A percentile compares a stretch with the other conserved stretches of the same genome.
These are phyloP conservation scores for Paramormyrops hopkinsi DNA, from an alignment of 2,797 vertebrate species.

Conservation along the genomic window DNA sequence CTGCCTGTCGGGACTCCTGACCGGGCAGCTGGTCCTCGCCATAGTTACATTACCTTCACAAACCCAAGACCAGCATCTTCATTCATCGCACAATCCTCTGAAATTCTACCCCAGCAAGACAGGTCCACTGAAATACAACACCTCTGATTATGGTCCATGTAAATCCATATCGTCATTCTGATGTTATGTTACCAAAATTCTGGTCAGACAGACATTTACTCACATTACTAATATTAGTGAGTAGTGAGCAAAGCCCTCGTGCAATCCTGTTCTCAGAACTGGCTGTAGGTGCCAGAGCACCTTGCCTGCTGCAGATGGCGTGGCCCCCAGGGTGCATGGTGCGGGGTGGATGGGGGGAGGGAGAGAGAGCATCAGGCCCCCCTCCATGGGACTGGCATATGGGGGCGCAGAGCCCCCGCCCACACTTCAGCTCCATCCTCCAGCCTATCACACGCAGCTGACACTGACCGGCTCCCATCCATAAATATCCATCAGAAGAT, in stretches of 20 bases:
- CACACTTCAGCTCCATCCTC: constrained; percentile 5
- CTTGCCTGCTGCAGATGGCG: constrained; percentile 42
- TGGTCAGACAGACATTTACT: neutral
- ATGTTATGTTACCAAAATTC: neutral
- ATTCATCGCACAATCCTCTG: neutral
- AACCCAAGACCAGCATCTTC: neutral
- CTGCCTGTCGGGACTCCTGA: neutral
- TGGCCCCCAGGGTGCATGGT: constrained; percentile 29
- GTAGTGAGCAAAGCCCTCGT: neutral
- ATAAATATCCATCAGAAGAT: neutral
- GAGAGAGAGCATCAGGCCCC: neutral
- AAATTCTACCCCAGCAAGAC: neutral
- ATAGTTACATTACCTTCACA: neutral
- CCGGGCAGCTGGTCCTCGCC: neutral
- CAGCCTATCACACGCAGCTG: neutral
- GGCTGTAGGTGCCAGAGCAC: constrained; percentile 18
- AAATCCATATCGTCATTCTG: neutral
- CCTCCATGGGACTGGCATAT: constrained; percentile 30
- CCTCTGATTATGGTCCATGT: neutral
- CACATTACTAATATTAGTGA: neutral
- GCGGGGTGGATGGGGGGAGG: constrained; percentile 5
- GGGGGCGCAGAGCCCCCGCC: constrained; percentile 21
- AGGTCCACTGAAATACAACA: neutral
- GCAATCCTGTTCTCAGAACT: neutral
- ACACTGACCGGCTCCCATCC: constrained; percentile 29